These are phyloP conservation scores for Echinometra lucunter DNA, from an alignment of 53 echinoderm and acorn worm species.

Conservation along the genomic window DNA sequence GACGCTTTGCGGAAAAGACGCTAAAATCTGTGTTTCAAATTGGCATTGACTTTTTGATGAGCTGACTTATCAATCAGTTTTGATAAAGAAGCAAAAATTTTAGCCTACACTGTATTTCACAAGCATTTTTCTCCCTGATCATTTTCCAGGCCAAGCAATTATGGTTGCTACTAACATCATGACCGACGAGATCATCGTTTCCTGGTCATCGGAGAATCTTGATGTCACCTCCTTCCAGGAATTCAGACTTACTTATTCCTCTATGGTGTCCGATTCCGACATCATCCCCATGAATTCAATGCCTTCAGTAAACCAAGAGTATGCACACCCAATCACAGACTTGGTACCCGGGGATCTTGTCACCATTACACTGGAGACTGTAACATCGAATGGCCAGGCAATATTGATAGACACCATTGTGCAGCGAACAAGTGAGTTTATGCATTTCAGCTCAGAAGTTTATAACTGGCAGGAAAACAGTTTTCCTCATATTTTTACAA, in stretches of 20 bases:
- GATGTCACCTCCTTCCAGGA: not conserved
- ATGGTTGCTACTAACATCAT: conserved; percentile 21
- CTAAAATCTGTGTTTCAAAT: no score
- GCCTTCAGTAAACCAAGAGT: not conserved
- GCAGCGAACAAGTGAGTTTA: conserved; percentile 19
- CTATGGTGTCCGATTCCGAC: not conserved
- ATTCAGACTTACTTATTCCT: not conserved
- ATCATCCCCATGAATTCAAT: not conserved
- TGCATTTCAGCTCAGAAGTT: no score
- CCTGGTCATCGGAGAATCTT: not conserved
- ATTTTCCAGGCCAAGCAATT: not conserved
- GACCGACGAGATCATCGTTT: conserved; percentile 4
- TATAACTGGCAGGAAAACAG: no score
- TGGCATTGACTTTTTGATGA: no score
- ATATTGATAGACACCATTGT: conserved; percentile 28
- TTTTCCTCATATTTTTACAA: no score
- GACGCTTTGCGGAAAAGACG: no score
- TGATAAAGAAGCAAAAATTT: not conserved
- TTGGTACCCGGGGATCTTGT: conserved; percentile 57
- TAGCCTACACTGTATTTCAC: not conserved
- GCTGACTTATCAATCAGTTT: no score
- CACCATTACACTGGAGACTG: not conserved
- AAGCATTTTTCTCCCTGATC: not conserved
- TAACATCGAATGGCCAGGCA: not conserved
- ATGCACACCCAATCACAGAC: conserved; percentile 8